These are phyloP conservation scores for Cryptocheilus praepositus DNA, from an alignment of 2,888 invertebrate genomes.

Conservation along the genomic window DNA sequence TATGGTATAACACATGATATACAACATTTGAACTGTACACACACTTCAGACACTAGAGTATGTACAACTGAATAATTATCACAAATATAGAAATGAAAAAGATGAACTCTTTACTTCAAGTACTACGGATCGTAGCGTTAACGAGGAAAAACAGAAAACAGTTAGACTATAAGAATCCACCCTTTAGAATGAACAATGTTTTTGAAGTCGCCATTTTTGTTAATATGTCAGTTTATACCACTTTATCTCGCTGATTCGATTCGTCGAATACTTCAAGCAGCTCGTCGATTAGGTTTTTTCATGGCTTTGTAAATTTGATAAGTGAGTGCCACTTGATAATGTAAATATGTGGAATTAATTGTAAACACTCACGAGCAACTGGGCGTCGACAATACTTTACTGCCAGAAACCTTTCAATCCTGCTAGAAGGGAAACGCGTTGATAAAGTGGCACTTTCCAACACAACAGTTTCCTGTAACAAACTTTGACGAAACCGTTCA, in stretches of 20 bases:
- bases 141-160: too few species aligned
- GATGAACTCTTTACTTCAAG: neutral
- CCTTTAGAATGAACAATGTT: constrained; percentile 57
- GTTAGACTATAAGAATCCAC: neutral
- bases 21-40: too few species aligned
- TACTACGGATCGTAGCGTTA: too few species aligned
- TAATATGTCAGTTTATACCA: constrained; percentile 52
- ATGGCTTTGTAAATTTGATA: neutral
- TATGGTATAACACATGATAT: too few species aligned
- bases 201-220: constrained; percentile 70
- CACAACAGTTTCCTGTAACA: too few species aligned
- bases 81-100: neutral
- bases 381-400: constrained; percentile 67
- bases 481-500: too few species aligned
- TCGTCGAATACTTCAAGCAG: constrained; percentile 8
- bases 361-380: constrained; percentile 67
- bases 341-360: constrained; percentile 50
- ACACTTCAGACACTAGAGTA: too few species aligned
- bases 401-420: constrained; percentile 46
- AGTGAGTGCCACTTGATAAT: constrained; percentile 12
- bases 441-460: too few species aligned
- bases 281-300: constrained; percentile 10
- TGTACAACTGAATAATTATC: too few species aligned
- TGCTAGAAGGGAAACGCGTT: constrained; percentile 28
- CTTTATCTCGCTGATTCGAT: constrained; percentile 26